Conservation (phyloP, 2,797 vertebrate species). For the Morus bassanus region DNA sequence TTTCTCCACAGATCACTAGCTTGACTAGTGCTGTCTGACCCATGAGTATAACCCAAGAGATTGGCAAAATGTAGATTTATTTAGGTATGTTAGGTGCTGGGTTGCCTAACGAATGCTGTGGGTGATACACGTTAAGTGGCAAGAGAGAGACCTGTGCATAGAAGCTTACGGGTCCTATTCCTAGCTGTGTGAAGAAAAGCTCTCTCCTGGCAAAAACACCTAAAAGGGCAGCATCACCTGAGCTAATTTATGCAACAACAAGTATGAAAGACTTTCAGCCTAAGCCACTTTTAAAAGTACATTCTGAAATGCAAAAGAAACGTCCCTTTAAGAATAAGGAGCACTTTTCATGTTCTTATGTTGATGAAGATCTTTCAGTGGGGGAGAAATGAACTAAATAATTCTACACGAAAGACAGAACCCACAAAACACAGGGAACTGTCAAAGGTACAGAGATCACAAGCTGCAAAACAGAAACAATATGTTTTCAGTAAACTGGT, state of each 20-base stretch:
- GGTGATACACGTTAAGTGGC: neutral
- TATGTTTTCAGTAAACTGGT: neutral
- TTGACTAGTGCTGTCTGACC: neutral
- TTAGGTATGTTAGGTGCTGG: neutral
- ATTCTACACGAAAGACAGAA: neutral
- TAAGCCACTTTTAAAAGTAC: neutral
- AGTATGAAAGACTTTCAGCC: neutral
- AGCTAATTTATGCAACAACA: neutral
- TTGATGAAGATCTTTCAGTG: neutral
- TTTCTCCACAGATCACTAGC: neutral
- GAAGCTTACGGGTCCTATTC: neutral
- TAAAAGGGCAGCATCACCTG: neutral
- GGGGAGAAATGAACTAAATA: neutral
- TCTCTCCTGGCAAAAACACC: neutral
- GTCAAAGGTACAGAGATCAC: neutral
- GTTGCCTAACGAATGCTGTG: neutral
- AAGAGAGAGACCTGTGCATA: neutral
- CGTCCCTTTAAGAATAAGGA: neutral
- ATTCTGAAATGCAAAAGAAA: neutral
- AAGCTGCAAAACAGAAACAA: neutral
- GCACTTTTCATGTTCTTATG: neutral
- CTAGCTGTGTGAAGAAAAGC: neutral
- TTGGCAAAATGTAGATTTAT: neutral
- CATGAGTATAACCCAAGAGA: neutral
- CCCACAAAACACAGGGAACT: neutral